phyloP scores from a whole-genome alignment of 64 coral and sea anemone species.

The Montipora sp. region DNA sequence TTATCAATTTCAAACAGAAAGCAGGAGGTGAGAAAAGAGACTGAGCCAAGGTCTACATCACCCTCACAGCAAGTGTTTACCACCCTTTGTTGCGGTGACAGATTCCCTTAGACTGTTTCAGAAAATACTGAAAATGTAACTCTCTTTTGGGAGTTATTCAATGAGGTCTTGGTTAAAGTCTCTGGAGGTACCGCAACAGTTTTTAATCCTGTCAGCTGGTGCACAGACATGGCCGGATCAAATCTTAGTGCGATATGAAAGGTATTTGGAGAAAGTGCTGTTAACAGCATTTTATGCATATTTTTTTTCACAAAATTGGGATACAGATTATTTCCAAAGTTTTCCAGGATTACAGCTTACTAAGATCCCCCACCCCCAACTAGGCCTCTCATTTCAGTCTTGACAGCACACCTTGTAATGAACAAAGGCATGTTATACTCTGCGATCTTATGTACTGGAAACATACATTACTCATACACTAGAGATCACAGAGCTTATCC shows the following conservation, averaged over 20 bases:
- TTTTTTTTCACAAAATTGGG: no score
- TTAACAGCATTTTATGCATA: neutral
- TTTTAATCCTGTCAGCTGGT: constrained; percentile 65
- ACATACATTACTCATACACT: no score
- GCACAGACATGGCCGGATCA: constrained; percentile 55
- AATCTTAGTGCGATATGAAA: constrained; percentile 56
- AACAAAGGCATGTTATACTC: no score
- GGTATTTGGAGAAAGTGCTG: constrained; percentile 38
- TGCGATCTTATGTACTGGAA: no score
- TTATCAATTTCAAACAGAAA: no score
- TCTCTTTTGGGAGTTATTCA: constrained; percentile 68
- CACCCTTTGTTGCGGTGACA: constrained; percentile 49
- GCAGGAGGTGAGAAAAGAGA: no score
- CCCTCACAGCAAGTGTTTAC: constrained; percentile 83
- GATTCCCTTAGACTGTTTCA: constrained; percentile 50
- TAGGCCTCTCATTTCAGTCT: no score
- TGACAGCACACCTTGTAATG: no score
- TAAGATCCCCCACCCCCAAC: no score
- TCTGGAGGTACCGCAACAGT: neutral
- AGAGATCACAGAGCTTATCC: no score
- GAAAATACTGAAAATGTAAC: constrained; percentile 59
- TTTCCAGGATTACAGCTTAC: no score
- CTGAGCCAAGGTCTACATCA: constrained; percentile 34
- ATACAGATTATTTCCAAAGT: no score
- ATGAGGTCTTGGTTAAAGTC: constrained; percentile 54